Conservation (phyloP, 2,888 invertebrate genomes). For the Temnothorax ravouxi region DNA sequence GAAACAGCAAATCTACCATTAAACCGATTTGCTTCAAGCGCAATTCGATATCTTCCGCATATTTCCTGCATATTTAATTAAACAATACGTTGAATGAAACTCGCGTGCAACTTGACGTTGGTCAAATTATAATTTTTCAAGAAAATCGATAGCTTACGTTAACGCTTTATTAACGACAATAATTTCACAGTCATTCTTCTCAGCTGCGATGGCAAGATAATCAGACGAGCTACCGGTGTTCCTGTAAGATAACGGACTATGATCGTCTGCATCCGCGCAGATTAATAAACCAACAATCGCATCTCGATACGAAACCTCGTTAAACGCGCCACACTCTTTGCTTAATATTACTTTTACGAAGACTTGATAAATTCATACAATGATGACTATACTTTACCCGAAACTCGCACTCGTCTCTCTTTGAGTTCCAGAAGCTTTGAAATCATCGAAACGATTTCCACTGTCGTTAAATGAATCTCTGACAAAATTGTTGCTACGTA, state of each 20-base stretch:
- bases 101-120: neutral
- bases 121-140: conserved; percentile 2
- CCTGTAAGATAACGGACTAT: conserved; percentile 46
- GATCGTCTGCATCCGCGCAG: neutral
- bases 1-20: conserved; percentile 95
- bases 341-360: neutral
- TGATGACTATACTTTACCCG: conserved; percentile 79
- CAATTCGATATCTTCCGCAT: conserved; percentile 95
- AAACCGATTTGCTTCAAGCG: conserved; percentile 92
- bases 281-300: neutral
- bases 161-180: conserved; percentile 94
- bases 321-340: neutral
- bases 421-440: conserved; percentile 74
- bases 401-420: conserved; percentile 78
- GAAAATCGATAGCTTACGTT: conserved; percentile 89
- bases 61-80: conserved; percentile 88
- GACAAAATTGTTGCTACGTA: conserved; percentile 73
- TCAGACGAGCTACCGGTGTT: conserved; percentile 75
- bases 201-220: conserved; percentile 85
- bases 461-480: conserved; percentile 81
- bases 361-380: too few relatives aligned
- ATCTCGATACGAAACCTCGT: neutral
- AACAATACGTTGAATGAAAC: conserved; percentile 21
- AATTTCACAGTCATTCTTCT: conserved; percentile 96
- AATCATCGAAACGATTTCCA: conserved; percentile 81